Evolutionary conservation across 2,888 invertebrate genomes (phyloP).

Genomic region (Cryptocephalus primarius): DNA sequence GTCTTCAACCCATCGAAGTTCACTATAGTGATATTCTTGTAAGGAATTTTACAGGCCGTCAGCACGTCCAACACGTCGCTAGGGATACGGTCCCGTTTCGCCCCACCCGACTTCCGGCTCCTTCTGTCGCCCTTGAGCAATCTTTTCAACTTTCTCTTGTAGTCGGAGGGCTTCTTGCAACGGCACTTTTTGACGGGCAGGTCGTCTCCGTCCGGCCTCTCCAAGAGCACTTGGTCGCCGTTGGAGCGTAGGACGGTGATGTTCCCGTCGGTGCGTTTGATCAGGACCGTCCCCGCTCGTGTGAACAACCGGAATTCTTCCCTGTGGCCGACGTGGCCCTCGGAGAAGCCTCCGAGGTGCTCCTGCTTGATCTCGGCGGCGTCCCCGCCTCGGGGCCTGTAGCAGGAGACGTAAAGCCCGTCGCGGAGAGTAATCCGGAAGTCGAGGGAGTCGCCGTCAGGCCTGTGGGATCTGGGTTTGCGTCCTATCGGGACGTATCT

Average conservation of each 20-base stretch:
- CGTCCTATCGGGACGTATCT: too few species aligned
- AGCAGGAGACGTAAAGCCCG: slow-evolving; percentile 17
- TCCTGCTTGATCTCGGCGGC: slow-evolving; percentile 21
- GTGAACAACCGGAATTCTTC: slow-evolving; percentile 24
- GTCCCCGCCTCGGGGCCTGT: slow-evolving; percentile 12
- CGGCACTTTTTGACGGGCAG: slow-evolving; percentile 10
- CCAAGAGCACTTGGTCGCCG: slow-evolving; percentile 20
- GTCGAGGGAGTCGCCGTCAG: slow-evolving; percentile 5
- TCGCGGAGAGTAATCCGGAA: slow-evolving; percentile 21
- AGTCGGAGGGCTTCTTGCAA: slow-evolving; percentile 15
- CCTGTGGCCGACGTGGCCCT: slow-evolving; percentile 5
- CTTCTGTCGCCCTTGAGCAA: slow-evolving; percentile 11
- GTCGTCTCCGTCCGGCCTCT: slow-evolving; percentile 12
- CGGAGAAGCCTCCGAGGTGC: slow-evolving; percentile 8
- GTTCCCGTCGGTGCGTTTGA: slow-evolving; percentile 21
- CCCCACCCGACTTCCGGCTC: slow-evolving; percentile 14
- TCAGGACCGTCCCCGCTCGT: slow-evolving; percentile 17
- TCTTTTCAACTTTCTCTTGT: slow-evolving; percentile 14
- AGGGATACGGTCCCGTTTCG: slow-evolving; percentile 1
- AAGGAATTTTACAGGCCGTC: slow-evolving; percentile 16
- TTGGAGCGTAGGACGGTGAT: slow-evolving; percentile 20
- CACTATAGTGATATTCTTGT: slow-evolving; percentile 14
- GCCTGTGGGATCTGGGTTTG: too few species aligned
- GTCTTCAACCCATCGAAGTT: slow-evolving; percentile 18
- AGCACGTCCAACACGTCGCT: slow-evolving; percentile 11